Conservation (phyloP, 2,113 vertebrate species). For the Mesoclemmys tuberculata region DNA sequence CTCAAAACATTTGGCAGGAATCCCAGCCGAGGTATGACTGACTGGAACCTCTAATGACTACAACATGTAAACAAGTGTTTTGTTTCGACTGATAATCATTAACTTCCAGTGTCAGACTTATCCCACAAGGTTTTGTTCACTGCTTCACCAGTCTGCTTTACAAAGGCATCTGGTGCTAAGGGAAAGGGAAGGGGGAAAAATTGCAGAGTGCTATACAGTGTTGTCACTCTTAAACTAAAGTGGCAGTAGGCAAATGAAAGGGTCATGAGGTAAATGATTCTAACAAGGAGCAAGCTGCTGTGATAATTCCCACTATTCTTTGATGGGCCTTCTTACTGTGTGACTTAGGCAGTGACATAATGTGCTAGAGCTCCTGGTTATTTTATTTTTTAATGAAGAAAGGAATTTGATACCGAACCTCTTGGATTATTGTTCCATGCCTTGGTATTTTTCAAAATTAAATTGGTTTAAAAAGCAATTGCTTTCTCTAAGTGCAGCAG, state of each 20-base stretch:
- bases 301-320: slow-evolving; percentile 77
- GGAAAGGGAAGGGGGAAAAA: slow-evolving; percentile 21
- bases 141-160: slow-evolving; percentile 75
- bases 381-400: slow-evolving; percentile 67
- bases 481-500: background rate
- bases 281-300: slow-evolving; percentile 72
- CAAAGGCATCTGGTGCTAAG: slow-evolving; percentile 79
- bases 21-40: slow-evolving; percentile 86
- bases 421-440: slow-evolving; percentile 32
- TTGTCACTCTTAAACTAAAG: slow-evolving; percentile 76
- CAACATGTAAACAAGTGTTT: slow-evolving; percentile 89
- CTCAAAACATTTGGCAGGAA: slow-evolving; percentile 88
- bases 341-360: slow-evolving; percentile 73
- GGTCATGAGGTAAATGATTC: slow-evolving; percentile 68
- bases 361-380: slow-evolving; percentile 71
- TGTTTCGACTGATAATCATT: slow-evolving; percentile 86
- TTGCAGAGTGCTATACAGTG: slow-evolving; percentile 54
- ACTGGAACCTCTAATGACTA: slow-evolving; percentile 85
- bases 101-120: slow-evolving; percentile 83
- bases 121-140: slow-evolving; percentile 82
- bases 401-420: slow-evolving; percentile 44
- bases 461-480: background rate
- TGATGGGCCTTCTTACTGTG: slow-evolving; percentile 72
- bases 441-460: slow-evolving; percentile 31
- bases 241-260: slow-evolving; percentile 73